These are phyloP conservation scores for Phlogophora meticulosa DNA, from an alignment of 2,888 invertebrate genomes.

Conservation along the genomic window DNA sequence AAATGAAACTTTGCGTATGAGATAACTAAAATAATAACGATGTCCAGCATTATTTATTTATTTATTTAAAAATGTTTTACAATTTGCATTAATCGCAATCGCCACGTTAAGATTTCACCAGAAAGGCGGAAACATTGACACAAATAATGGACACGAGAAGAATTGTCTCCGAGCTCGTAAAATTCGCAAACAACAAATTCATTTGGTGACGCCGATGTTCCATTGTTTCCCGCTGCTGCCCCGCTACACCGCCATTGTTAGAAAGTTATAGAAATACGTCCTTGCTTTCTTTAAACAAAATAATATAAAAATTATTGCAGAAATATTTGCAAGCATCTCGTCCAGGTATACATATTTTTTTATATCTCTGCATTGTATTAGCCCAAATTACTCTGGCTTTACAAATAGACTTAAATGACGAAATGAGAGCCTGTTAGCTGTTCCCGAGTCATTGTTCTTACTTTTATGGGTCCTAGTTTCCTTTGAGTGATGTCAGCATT, in stretches of 20 bases:
- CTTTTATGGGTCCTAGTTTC: slow-evolving; percentile 51
- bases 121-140: slow-evolving; percentile 30
- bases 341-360: slow-evolving; percentile 51
- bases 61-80: too few relatives aligned
- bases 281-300: slow-evolving; percentile 61
- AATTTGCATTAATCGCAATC: slow-evolving; percentile 13
- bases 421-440: slow-evolving; percentile 61
- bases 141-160: slow-evolving; percentile 42
- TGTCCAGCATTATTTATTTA: too few relatives aligned
- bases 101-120: slow-evolving; percentile 21
- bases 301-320: slow-evolving; percentile 53
- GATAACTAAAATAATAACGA: too few relatives aligned
- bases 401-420: slow-evolving; percentile 63
- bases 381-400: slow-evolving; percentile 68
- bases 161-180: slow-evolving; percentile 53
- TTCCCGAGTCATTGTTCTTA: slow-evolving; percentile 55
- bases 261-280: slow-evolving; percentile 50
- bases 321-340: slow-evolving; percentile 61
- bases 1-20: background rate
- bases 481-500: slow-evolving; percentile 55
- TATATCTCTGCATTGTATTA: slow-evolving; percentile 64
- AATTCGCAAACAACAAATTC: slow-evolving; percentile 67
- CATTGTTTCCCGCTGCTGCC: slow-evolving; percentile 65
- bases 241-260: slow-evolving; percentile 67
- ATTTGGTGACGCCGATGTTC: slow-evolving; percentile 63